Base-by-base conservation (phyloP, 30 jellyfish, hydroid and myxozoan genomes). In the Cassiopea andromeda region DNA sequence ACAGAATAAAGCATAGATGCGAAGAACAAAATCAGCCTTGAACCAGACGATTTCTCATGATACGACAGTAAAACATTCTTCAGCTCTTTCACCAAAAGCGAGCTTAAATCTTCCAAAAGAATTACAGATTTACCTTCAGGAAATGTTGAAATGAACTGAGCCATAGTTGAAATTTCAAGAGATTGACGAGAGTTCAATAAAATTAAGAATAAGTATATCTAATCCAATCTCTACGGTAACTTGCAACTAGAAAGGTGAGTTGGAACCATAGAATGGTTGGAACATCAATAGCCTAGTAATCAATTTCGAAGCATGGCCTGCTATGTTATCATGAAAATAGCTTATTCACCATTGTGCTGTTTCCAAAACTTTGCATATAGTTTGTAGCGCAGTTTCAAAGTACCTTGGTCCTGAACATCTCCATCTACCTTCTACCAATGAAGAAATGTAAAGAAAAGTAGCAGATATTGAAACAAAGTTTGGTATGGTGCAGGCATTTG, bases 1-100 rank as follows among this genome's bases (percentile, higher is more conserved):
- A 69, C 78, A 69, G n/a, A 69, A 69, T 69, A 69, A 38, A 69
- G 78, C 90, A 48, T 61, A 81, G 59, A 67, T 83, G 10, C 68
- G 90, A 67, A 81, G 90, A 81, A 81, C 64, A 43, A 81, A 46
- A 61, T 81, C 82, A 61, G 90, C 90, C 83, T 81, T 81, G 78
- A 9, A 38, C 78, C 78, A 44, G 88, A 46, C 27, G 78, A 19
- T 17, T 78, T 78, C 69, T 78, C 78, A 46, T 14, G 77, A 60
- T 78, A 54, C 27, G 49, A 19, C 12, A 44, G n/a, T 60, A 78
- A 46, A 78, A 78, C 44, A 12, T 48, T 57, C 88, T 78, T 78
- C 57, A 78, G 78, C 44, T 78, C 88, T 78, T 78, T 46, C 79
- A 78, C 88, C 38, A 46, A 46, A 46, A 57, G 27, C 10, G 77